phyloP scores from a whole-genome alignment of 2,113 vertebrate genomes.

The Peromyscus maniculatus region DNA sequence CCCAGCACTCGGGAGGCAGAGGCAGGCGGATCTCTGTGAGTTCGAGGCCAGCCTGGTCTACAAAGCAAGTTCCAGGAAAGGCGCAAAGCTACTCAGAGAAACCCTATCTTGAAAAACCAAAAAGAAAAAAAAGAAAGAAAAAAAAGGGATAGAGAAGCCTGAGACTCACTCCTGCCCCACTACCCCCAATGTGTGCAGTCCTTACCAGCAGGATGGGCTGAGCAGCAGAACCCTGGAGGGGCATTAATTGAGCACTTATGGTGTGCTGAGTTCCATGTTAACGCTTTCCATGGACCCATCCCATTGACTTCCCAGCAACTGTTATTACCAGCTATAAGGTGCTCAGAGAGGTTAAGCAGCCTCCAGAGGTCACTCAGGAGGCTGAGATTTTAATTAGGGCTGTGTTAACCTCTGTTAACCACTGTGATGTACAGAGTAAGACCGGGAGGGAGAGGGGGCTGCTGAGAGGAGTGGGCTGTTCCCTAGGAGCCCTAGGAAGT shows the following conservation, averaged over 20 bases:
- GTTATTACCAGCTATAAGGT: neutral
- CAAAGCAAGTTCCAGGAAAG: no score
- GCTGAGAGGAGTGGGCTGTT: neutral
- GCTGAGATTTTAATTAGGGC: constrained; percentile 24
- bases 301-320: neutral
- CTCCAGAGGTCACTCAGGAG: constrained; percentile 8
- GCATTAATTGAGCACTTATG: neutral
- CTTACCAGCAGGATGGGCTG: neutral
- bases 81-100: no score
- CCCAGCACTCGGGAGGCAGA: no score
- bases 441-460: neutral
- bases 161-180: neutral
- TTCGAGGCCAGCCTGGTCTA: no score
- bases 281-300: neutral
- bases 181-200: neutral
- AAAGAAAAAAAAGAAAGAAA: no score
- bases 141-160: neutral
- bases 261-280: neutral
- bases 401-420: neutral
- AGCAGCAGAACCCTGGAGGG: neutral
- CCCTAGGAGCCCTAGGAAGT: neutral
- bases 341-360: neutral
- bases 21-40: no score
- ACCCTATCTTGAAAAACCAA: no score
- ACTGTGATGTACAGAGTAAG: neutral